A percentile compares a stretch with the other conserved stretches of the same genome.
Conservation (phyloP, 2,113 vertebrate genomes). For the Hyla sarda region DNA sequence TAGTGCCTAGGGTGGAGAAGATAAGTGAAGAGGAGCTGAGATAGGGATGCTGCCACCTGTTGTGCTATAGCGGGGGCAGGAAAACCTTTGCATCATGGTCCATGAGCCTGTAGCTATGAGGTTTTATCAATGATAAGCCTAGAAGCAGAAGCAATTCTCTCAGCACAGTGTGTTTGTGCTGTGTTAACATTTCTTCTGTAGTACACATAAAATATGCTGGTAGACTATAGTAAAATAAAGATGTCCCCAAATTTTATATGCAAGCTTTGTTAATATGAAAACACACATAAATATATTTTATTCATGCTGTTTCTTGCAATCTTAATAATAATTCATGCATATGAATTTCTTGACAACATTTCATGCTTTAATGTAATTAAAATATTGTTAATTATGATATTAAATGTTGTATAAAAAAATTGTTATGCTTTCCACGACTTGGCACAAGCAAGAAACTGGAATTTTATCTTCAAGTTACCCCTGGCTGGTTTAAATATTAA, state of each 20-base stretch:
- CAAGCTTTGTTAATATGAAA: no score
- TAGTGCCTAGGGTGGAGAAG: no score
- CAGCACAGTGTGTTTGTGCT: not conserved
- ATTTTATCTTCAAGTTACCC: not conserved
- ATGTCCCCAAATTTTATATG: not conserved
- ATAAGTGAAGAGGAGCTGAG: no score
- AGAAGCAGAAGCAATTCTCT: not conserved
- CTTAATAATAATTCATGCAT: not conserved
- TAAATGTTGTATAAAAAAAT: not conserved
- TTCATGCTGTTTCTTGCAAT: conserved; percentile 13
- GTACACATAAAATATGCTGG: not conserved
- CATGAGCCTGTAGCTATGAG: no score
- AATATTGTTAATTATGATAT: not conserved
- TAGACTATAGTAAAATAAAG: not conserved
- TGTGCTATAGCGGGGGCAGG: no score
- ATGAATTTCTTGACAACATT: conserved; percentile 1
- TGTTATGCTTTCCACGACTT: no score
- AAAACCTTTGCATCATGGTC: no score
- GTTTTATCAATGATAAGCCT: not conserved
- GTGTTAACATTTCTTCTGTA: not conserved
- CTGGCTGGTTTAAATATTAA: not conserved
- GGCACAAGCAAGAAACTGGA: not conserved
- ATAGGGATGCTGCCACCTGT: no score
- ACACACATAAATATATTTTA: conserved; percentile 8
- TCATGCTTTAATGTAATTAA: not conserved